phyloP scores from a whole-genome alignment of 2,797 vertebrate genomes.

The Phalanger gymnotis region DNA sequence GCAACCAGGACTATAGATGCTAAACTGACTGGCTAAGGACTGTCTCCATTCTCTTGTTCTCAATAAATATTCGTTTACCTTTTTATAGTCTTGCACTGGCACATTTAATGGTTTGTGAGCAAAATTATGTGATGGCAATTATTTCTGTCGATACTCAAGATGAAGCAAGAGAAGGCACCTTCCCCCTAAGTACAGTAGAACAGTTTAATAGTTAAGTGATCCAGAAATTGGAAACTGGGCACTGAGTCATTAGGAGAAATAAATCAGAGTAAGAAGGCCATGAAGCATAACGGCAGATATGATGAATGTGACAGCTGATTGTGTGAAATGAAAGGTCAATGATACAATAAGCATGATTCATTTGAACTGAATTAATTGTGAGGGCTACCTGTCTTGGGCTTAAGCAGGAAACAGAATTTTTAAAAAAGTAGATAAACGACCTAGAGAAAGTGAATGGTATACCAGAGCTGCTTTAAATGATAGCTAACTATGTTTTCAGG shows the following conservation, averaged over 20 bases:
- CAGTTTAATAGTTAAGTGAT: neutral
- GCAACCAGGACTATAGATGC: neutral
- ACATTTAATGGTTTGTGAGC: neutral
- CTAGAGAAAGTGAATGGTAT: neutral
- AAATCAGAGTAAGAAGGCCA: neutral
- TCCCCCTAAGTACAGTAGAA: neutral
- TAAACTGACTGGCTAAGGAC: neutral
- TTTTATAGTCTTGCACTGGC: neutral
- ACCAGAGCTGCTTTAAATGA: neutral
- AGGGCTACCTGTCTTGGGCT: neutral
- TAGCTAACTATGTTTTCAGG: neutral
- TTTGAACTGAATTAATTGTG: neutral
- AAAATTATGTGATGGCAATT: neutral
- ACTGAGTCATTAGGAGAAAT: neutral
- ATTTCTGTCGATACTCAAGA: neutral
- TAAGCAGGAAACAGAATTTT: neutral
- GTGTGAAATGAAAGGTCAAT: neutral
- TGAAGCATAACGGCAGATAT: neutral
- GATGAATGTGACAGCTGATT: neutral
- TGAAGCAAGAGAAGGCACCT: neutral
- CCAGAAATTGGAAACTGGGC: neutral
- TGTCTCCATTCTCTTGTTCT: neutral
- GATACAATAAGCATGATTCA: neutral
- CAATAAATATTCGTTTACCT: neutral
- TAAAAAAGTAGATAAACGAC: neutral